A percentile compares a stretch with the other conserved stretches of the same genome.
Conservation (phyloP, 2,113 vertebrate genomes). For the Aegypius monachus region DNA sequence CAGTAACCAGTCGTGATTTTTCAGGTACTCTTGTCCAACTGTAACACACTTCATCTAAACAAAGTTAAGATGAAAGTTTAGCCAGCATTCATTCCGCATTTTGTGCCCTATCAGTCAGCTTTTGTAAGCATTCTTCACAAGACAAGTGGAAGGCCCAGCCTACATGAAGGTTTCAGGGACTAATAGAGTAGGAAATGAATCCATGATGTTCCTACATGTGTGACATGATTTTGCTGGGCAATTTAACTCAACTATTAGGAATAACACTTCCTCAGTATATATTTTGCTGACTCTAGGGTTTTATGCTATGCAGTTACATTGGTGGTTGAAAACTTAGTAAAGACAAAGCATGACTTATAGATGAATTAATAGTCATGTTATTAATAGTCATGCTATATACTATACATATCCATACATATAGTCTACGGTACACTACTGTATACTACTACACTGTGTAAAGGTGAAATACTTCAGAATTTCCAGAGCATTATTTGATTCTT, state of each 20-base stretch:
- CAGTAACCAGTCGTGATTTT: not conserved
- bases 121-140: not conserved
- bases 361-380: not conserved
- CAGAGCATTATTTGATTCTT: not conserved
- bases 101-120: not conserved
- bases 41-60: not conserved
- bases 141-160: not conserved
- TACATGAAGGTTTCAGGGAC: not conserved
- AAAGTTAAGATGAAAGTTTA: not conserved
- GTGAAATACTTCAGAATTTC: not conserved
- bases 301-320: not conserved
- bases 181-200: not conserved
- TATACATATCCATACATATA: no score
- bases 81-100: not conserved
- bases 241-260: not conserved
- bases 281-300: not conserved
- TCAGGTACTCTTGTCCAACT: not conserved
- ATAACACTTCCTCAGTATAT: not conserved
- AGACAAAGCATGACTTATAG: not conserved
- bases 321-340: not conserved
- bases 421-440: not conserved
- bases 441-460: not conserved
- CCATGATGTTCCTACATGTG: not conserved
- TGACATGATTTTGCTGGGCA: not conserved
- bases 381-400: not conserved